phyloP scores from a whole-genome alignment of 2,113 vertebrate species.

The Eublepharis macularius region DNA sequence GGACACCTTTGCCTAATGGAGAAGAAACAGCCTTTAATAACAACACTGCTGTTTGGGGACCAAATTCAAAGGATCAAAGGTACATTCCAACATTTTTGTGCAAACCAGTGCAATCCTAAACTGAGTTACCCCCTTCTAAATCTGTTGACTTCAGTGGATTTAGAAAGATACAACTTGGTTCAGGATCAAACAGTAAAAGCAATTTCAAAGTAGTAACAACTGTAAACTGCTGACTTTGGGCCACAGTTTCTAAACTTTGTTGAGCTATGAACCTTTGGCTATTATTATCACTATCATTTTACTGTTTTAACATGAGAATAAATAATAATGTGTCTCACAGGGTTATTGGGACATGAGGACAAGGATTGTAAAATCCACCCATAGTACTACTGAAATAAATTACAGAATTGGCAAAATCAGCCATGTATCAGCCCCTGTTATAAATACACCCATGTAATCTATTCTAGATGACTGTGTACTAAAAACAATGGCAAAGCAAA shows the following conservation, averaged over 20 bases:
- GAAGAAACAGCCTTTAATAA: neutral
- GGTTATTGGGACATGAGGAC: neutral
- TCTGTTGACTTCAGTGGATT: no score
- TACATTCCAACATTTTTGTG: neutral
- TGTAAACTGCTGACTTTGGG: neutral
- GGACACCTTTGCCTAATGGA: neutral
- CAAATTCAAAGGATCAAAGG: neutral
- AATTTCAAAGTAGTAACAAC: neutral
- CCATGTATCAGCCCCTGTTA: neutral
- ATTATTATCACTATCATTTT: neutral
- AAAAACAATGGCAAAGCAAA: neutral
- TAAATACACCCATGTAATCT: neutral
- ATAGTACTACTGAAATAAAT: neutral
- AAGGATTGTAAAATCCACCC: neutral
- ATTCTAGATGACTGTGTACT: neutral
- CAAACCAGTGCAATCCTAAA: neutral
- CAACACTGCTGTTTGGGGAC: neutral
- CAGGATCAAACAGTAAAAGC: neutral
- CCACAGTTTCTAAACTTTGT: neutral
- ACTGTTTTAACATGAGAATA: neutral
- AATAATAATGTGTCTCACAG: neutral
- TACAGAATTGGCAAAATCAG: neutral
- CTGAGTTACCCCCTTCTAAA: no score
- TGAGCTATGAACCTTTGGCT: neutral
- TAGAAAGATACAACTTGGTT: no score